These are phyloP conservation scores for Cichladusa arquata DNA, from an alignment of 2,113 vertebrate species.

Conservation along the genomic window DNA sequence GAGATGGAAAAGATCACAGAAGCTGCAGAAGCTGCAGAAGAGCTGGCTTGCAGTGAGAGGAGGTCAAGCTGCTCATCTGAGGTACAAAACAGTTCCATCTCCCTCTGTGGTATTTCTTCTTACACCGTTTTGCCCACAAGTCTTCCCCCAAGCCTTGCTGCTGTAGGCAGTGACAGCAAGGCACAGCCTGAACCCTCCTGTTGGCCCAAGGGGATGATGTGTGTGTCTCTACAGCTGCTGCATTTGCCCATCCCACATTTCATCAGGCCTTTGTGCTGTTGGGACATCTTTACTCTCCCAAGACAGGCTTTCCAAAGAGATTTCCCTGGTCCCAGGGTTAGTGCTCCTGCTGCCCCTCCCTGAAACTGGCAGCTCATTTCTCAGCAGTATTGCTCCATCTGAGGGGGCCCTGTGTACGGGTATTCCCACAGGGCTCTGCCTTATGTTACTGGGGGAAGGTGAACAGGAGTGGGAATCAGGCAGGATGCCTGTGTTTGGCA, in stretches of 20 bases:
- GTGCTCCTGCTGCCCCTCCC: not conserved
- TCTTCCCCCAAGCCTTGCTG: not conserved
- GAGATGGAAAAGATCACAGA: constrained; percentile 62
- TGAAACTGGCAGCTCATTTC: constrained; percentile 14
- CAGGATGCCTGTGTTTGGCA: not conserved
- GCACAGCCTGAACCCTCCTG: not conserved
- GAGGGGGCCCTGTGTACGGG: not conserved
- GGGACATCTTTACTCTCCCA: not conserved
- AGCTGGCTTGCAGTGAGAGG: not conserved
- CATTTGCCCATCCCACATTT: constrained; percentile 3
- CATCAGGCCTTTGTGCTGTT: constrained; percentile 3
- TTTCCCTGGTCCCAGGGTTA: not conserved
- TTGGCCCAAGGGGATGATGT: not conserved
- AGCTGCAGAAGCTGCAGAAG: not conserved
- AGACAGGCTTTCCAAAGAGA: not conserved
- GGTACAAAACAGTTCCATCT: constrained; percentile 42
- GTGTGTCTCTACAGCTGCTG: not conserved
- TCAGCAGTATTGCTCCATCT: constrained; percentile 3
- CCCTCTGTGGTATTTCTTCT: not conserved
- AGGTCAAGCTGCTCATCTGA: not conserved
- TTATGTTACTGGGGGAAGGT: not conserved
- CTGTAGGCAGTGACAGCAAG: not conserved
- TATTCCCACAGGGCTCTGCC: not conserved
- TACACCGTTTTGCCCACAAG: not conserved
- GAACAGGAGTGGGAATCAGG: not conserved